Evolutionary conservation across 1,140 invertebrate genomes (phyloP), one percentile per base, ranked within the genome.

Genomic region (Macrobrachium nipponense): DNA sequence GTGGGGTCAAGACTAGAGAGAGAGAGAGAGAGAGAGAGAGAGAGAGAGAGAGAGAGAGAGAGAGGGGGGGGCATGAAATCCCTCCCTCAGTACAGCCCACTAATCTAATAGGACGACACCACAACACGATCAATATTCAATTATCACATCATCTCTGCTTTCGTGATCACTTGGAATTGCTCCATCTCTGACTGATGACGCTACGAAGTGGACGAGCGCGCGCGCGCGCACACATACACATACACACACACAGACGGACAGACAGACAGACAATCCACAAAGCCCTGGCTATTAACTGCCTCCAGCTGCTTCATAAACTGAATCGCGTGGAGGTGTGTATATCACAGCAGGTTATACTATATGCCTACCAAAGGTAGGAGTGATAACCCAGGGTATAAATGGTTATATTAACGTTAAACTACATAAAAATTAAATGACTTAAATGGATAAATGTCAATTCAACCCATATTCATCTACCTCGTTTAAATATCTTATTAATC

Each of bases 61-160:
- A 23, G 62, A 66, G 62, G 14, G 62, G 14, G 14, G 62, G 14
- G 20, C 62, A 23, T 18, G 20, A 66, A 23, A 17, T 73, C 17
- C 15, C 11, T 59, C 60, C 81, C 11, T 27, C n/a, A 68, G 51
- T 27, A 14, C 66, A 51, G 59, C n/a, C n/a, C 81, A 77, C 72
- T 83, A 83, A 83, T 83, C 81, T 77, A 83, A 83, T 83, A 66
- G 18, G 51, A 66, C 68, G 44, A 66, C 81, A 83, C 72, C 72
- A 83, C 60, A 83, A 83, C 81, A 58, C 72, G 73, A 77, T 83
- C 81, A 83, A 83, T 83, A 83, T 83, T 83, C 81, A 83, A 83
- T 83, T 83, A 83, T 83, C 81, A 62, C 73, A 66, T 83, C 73
- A 83, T 66, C 23, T 83, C 81, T 83, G 73, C 81, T 76, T 77